A percentile compares a stretch with the other conserved stretches of the same genome.
Conservation (phyloP, 1,140 invertebrate species). For the Manduca sexta region DNA sequence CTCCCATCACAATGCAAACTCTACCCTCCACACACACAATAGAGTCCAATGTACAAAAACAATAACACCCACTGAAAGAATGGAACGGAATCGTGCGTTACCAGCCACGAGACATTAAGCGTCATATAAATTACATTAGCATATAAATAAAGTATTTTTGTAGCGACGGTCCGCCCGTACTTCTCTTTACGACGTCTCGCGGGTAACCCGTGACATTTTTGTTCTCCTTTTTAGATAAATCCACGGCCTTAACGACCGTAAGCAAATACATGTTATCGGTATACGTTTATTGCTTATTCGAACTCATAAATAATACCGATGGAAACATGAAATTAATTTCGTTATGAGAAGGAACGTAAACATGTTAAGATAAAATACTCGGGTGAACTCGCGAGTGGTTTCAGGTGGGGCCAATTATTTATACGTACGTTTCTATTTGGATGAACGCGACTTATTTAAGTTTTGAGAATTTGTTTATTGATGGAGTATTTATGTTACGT, state of each 20-base stretch:
- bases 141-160: conserved; percentile 74
- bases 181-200: conserved; percentile 58
- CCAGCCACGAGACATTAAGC: conserved; percentile 69
- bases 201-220: conserved; percentile 62
- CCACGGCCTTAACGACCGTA: conserved; percentile 60
- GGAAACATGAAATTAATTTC: conserved; percentile 67
- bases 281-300: conserved; percentile 67
- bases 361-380: conserved; percentile 27
- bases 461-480: too few species aligned
- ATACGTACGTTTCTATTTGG: too few species aligned
- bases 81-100: conserved; percentile 68
- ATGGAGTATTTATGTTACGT: too few species aligned
- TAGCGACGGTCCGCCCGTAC: conserved; percentile 46
- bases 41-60: conserved; percentile 27
- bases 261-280: conserved; percentile 66
- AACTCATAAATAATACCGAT: conserved; percentile 65
- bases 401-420: conserved; percentile 16
- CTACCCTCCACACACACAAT: conserved; percentile 36
- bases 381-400: conserved; percentile 10
- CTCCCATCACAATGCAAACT: conserved; percentile 27
- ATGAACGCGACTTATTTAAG: too few species aligned
- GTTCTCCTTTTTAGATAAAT: conserved; percentile 69
- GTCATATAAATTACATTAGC: conserved; percentile 73
- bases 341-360: conserved; percentile 45
- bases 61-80: conserved; percentile 39